Conservation (phyloP, 2,888 invertebrate genomes). For the Cryptops parisi region DNA sequence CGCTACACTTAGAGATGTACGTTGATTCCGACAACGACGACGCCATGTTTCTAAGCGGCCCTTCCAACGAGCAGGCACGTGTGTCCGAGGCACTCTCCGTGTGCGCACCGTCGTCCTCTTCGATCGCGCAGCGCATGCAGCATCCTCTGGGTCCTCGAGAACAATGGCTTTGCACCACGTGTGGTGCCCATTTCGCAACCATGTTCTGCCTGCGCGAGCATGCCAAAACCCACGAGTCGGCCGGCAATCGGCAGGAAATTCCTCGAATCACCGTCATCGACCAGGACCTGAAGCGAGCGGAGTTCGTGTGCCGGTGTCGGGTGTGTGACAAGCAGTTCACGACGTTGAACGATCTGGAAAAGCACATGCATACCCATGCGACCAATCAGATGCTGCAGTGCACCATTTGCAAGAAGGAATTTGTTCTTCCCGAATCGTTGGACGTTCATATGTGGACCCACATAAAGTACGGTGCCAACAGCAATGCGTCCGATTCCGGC, state of each 20-base stretch:
- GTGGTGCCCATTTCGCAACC: not conserved
- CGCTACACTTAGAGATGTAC: not conserved
- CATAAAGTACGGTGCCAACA: not conserved
- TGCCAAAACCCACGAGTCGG: slow-evolving; percentile 26
- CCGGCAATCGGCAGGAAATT: not conserved
- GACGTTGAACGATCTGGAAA: not conserved
- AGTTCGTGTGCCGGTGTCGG: slow-evolving; percentile 26
- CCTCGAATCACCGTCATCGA: not conserved
- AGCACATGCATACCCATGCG: not conserved
- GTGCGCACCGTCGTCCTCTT: not conserved
- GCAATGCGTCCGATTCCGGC: not conserved
- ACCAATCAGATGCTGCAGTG: not conserved
- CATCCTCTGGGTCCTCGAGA: not conserved
- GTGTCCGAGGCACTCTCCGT: not conserved
- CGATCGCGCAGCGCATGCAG: not conserved
- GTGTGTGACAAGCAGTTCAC: not conserved
- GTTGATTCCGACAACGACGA: not conserved
- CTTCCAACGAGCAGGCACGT: not conserved
- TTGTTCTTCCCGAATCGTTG: not conserved
- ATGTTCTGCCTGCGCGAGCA: slow-evolving; percentile 21
- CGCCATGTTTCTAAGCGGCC: not conserved
- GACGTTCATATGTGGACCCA: slow-evolving; percentile 4
- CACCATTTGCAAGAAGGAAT: not conserved
- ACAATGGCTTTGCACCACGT: slow-evolving; percentile 7
- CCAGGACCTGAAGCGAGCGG: not conserved